Conservation (phyloP, 1,140 invertebrate genomes). For the Battus philenor region DNA sequence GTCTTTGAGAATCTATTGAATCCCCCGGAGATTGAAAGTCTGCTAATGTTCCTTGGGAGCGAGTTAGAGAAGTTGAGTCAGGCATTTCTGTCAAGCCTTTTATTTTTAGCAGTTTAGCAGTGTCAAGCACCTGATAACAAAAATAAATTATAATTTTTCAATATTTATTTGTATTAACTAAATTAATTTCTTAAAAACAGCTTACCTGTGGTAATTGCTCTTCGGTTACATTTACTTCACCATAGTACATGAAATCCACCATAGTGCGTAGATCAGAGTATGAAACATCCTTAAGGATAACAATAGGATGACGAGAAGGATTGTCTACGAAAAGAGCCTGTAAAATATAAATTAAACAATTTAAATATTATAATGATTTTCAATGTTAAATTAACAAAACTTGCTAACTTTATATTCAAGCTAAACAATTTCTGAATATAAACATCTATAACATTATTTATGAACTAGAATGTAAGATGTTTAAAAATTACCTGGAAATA, state of each 20-base stretch:
- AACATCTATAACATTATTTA: no score
- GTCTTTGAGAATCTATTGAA: constrained; percentile 66
- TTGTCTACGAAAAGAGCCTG: constrained; percentile 76
- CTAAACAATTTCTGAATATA: no score
- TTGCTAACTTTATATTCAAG: background rate
- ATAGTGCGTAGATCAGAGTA: constrained; percentile 91
- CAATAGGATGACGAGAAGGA: constrained; percentile 93
- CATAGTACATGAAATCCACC: constrained; percentile 95
- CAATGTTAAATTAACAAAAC: no score
- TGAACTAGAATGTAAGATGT: no score
- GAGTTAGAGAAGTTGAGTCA: constrained; percentile 81
- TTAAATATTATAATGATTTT: constrained; percentile 1
- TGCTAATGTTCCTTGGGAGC: constrained; percentile 77
- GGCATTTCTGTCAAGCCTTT: constrained; percentile 91
- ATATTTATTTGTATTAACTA: background rate
- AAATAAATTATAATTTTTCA: constrained; percentile 1
- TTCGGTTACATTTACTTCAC: constrained; percentile 93
- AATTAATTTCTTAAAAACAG: background rate
- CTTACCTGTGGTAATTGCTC: constrained; percentile 85
- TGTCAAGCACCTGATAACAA: constrained; percentile 82
- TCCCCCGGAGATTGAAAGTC: constrained; percentile 73
- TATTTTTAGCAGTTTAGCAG: constrained; percentile 91
- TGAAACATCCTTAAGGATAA: constrained; percentile 92
- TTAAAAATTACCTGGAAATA: constrained; percentile 86
- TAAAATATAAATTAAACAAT: constrained; percentile 22